Conservation (phyloP, 2,113 vertebrate species). For the Albula glossodonta region DNA sequence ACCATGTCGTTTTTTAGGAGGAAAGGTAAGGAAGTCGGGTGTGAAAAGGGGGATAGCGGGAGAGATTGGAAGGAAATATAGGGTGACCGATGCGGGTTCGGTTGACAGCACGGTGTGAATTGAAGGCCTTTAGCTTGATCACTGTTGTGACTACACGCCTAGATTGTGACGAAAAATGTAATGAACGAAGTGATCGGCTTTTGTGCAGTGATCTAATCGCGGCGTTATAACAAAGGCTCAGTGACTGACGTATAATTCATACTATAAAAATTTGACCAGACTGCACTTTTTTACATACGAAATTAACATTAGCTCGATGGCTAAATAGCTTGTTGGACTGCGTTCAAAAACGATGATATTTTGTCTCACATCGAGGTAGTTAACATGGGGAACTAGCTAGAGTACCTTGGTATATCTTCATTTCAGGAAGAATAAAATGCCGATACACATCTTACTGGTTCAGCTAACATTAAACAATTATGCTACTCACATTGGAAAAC, state of each 20-base stretch:
- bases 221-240: background rate
- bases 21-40: constrained; percentile 76
- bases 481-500: too few relatives aligned
- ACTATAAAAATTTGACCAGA: background rate
- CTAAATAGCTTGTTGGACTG: background rate
- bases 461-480: background rate
- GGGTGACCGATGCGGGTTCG: constrained; percentile 5
- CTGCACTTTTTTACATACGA: background rate
- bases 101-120: constrained; percentile 11
- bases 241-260: background rate
- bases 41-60: constrained; percentile 14
- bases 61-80: constrained; percentile 2
- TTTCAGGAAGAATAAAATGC: background rate
- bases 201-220: background rate
- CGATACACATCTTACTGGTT: background rate
- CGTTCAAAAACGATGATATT: too few relatives aligned
- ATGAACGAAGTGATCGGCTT: background rate
- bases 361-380: too few relatives aligned
- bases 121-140: constrained; percentile 5
- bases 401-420: background rate
- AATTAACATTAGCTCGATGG: background rate
- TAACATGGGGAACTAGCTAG: too few relatives aligned
- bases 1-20: constrained; percentile 88
- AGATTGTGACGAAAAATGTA: background rate
- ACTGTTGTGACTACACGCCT: background rate